Conservation (phyloP, 2,797 vertebrate species). For the Borostomias antarcticus region DNA sequence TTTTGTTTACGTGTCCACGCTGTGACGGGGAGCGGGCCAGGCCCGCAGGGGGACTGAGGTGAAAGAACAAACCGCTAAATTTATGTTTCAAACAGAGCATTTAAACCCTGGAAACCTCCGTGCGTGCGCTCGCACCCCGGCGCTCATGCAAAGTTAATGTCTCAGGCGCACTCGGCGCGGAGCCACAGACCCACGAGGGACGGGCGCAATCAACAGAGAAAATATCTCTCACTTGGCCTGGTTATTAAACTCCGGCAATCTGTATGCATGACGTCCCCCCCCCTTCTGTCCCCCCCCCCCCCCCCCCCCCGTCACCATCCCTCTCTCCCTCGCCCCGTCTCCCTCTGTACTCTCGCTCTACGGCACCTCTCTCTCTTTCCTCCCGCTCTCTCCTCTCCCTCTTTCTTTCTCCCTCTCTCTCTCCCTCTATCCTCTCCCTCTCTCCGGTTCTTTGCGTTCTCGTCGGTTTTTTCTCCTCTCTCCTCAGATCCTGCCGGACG, state of each 20-base stretch:
- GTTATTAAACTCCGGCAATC: conserved; percentile 34
- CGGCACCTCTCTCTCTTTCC: conserved; percentile 5
- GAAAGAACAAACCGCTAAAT: conserved; percentile 28
- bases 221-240: conserved; percentile 25
- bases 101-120: conserved; percentile 34
- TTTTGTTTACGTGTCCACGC: conserved; percentile 13
- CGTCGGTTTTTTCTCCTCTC: conserved; percentile 7
- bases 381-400: not conserved
- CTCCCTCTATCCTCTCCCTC: conserved; percentile 11
- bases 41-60: conserved; percentile 21
- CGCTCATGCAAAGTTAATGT: conserved; percentile 40
- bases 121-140: conserved; percentile 10
- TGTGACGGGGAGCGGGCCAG: conserved; percentile 5
- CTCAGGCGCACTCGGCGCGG: conserved; percentile 29
- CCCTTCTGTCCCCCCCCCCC: not conserved
- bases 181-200: conserved; percentile 35
- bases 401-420: not conserved
- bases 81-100: conserved; percentile 36
- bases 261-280: conserved; percentile 33
- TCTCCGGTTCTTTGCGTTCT: conserved; percentile 30
- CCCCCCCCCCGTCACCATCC: conserved; percentile 5
- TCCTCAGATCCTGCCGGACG: conserved; percentile 23
- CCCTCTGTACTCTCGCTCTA: conserved; percentile 4
- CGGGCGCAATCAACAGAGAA: conserved; percentile 27
- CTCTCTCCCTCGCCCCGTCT: not conserved